Evolutionary conservation across 1,140 invertebrate species (phyloP).

Genomic region (Tribolium madens): DNA sequence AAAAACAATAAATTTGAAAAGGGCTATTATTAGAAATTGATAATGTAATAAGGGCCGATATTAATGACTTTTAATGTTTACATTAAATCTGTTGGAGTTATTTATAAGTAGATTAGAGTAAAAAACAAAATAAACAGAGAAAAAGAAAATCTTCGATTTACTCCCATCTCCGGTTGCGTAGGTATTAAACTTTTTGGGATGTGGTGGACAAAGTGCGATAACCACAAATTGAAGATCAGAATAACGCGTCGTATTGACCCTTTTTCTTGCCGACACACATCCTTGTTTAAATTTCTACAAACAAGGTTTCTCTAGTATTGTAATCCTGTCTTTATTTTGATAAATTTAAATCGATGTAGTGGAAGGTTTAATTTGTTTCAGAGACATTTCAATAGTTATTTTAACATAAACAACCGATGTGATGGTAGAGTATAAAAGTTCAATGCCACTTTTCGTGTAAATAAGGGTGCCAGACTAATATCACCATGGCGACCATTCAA

Average conservation of each 20-base stretch:
- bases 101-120: not conserved
- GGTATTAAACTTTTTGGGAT: slow-evolving; percentile 6
- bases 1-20: slow-evolving; percentile 18
- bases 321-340: not conserved
- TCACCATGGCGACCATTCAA: slow-evolving; percentile 17
- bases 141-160: not conserved
- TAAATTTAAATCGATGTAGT: not conserved
- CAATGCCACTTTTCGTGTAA: slow-evolving; percentile 34
- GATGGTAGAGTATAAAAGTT: slow-evolving; percentile 11
- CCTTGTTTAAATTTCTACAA: slow-evolving; percentile 17
- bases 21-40: slow-evolving; percentile 9
- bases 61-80: not conserved
- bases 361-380: slow-evolving; percentile 12
- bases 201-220: slow-evolving; percentile 21
- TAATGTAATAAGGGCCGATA: slow-evolving; percentile 19
- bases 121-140: slow-evolving; percentile 2
- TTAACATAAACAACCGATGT: not conserved
- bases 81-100: not conserved
- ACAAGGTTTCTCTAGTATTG: not conserved
- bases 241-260: not conserved
- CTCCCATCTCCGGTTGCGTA: not conserved
- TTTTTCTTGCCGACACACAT: not conserved
- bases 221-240: slow-evolving; percentile 24
- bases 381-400: not conserved
- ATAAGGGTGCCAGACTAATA: slow-evolving; percentile 15